Conservation (phyloP, 2,797 vertebrate genomes). For the Parauchenoglanis ngamensis region DNA sequence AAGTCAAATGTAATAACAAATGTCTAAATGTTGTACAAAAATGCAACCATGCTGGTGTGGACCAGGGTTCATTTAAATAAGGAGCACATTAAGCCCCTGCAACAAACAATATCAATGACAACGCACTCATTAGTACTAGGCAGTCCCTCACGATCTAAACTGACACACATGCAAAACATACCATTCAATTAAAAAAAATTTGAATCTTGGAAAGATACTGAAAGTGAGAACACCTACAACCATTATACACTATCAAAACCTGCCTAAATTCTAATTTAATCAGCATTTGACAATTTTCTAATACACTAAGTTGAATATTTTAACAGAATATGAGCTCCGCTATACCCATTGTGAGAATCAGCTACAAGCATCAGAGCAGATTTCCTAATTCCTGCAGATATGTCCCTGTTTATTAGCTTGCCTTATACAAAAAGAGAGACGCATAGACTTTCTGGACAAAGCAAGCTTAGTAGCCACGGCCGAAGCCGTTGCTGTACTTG, state of each 20-base stretch:
- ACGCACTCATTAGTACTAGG: not conserved
- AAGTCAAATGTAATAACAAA: not conserved
- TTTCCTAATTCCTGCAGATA: slow-evolving; percentile 37
- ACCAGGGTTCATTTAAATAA: not conserved
- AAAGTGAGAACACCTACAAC: slow-evolving; percentile 19
- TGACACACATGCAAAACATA: slow-evolving; percentile 27
- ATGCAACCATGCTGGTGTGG: slow-evolving; percentile 4
- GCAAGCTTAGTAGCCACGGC: slow-evolving; percentile 63
- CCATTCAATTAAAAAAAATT: not conserved
- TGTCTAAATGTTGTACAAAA: slow-evolving; percentile 19
- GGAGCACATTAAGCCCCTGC: not conserved
- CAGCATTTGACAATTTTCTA: slow-evolving; percentile 38
- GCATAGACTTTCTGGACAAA: slow-evolving; percentile 29
- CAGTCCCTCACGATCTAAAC: slow-evolving; percentile 42
- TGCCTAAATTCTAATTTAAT: not conserved
- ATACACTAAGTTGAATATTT: not conserved
- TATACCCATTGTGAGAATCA: slow-evolving; percentile 49
- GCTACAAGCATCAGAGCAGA: slow-evolving; percentile 46
- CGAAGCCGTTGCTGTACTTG: slow-evolving; percentile 70
- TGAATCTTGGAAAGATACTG: slow-evolving; percentile 4
- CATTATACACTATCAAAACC: slow-evolving; percentile 21
- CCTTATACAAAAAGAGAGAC: slow-evolving; percentile 36
- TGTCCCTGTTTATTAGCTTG: slow-evolving; percentile 41
- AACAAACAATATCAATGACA: not conserved
- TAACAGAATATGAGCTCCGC: slow-evolving; percentile 40